A percentile compares a stretch with the other conserved stretches of the same genome.
phyloP scores from a whole-genome alignment of 2,888 invertebrate species.

The Pyrocoelia pectoralis region DNA sequence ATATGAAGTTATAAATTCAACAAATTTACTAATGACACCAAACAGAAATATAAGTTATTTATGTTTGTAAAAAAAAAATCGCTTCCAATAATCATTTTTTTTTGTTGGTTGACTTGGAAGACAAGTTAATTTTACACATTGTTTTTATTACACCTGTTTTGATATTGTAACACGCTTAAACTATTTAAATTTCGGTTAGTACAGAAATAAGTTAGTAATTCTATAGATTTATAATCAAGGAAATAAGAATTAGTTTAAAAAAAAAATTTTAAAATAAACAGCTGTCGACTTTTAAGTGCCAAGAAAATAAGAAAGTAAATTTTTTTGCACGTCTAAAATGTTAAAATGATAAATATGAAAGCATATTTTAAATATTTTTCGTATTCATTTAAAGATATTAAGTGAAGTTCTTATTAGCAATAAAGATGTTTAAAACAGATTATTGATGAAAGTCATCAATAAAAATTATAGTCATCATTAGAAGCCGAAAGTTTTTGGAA shows the following conservation, averaged over 20 bases:
- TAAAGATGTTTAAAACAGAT: constrained; percentile 10
- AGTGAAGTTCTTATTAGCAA: constrained; percentile 11
- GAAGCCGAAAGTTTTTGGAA: constrained; percentile 11
- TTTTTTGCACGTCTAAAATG: constrained; percentile 4
- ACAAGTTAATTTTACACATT: constrained; percentile 10
- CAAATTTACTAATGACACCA: constrained; percentile 45
- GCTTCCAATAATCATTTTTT: background rate
- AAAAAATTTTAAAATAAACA: constrained; percentile 17
- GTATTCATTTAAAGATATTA: constrained; percentile 8
- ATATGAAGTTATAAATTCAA: constrained; percentile 46
- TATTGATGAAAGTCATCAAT: constrained; percentile 21
- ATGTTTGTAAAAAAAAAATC: constrained; percentile 31
- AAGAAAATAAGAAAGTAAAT: constrained; percentile 11
- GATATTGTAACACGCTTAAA: constrained; percentile 9
- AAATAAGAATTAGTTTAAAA: constrained; percentile 10
- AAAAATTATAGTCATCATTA: constrained; percentile 21
- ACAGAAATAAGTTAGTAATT: constrained; percentile 14
- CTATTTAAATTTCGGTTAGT: constrained; percentile 1
- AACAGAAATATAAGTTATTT: constrained; percentile 44
- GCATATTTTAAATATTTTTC: constrained; percentile 11
- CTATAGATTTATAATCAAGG: constrained; percentile 22
- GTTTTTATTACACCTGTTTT: constrained; percentile 14
- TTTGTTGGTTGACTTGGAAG: background rate
- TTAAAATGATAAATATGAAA: background rate
- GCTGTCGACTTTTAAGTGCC: constrained; percentile 8